Conservation (phyloP, 2,113 vertebrate genomes). For the Sapayoa aenigma region DNA sequence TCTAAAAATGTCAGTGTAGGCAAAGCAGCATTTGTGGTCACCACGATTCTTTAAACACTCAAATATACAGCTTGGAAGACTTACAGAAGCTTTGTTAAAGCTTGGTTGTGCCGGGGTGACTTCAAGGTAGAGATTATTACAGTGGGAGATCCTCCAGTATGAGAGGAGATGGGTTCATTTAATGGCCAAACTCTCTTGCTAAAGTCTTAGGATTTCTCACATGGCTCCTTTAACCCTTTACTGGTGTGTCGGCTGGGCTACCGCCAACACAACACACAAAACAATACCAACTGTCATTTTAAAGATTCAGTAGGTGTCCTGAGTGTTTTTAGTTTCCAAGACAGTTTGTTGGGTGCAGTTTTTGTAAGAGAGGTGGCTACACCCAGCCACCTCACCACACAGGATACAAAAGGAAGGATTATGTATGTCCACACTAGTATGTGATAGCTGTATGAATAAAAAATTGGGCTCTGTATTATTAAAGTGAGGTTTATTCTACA, state of each 20-base stretch:
- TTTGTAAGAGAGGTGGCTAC: not conserved
- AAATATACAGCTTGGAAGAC: not conserved
- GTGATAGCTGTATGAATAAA: not conserved
- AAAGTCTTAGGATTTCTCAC: not conserved
- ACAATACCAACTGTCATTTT: not conserved
- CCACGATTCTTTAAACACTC: not conserved
- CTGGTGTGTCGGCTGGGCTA: not conserved
- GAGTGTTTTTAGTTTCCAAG: not conserved
- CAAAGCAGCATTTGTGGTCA: not conserved
- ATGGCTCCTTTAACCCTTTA: not conserved
- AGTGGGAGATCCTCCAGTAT: not conserved
- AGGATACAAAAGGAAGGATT: not conserved
- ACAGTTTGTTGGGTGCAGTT: not conserved
- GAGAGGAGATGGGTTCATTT: not conserved
- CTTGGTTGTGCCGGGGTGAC: not conserved
- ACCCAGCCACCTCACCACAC: not conserved
- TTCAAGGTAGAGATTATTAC: not conserved
- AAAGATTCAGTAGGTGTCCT: not conserved
- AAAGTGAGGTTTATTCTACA: not conserved
- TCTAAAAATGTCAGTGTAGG: not conserved
- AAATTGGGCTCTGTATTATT: not conserved
- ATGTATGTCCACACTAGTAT: not conserved
- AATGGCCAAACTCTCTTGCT: not conserved
- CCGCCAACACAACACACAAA: not conserved
- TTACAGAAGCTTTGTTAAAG: not conserved